Evolutionary conservation across 2,888 invertebrate genomes (phyloP), one percentile per base, ranked within the genome.

Genomic region (Pseudococcus longispinus): DNA sequence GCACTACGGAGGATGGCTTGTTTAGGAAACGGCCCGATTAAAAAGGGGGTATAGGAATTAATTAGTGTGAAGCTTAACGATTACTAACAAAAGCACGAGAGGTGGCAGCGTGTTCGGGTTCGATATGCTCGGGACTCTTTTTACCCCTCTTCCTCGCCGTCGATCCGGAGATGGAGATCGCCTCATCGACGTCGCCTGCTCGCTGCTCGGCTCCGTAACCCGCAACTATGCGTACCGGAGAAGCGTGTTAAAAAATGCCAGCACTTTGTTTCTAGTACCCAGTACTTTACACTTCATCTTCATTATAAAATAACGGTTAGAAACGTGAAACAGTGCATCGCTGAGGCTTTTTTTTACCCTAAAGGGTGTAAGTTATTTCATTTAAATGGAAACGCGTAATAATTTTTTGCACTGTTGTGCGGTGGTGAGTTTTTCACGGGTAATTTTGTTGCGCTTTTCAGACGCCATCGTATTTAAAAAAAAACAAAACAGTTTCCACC

Each of bases 1-100:
- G 65, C 20, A 29, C 85, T 29, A 23, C 65, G 60, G 70, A 70
- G 42, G 44, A 86, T 80, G 51, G 74, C 86, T 86, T 86, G 86
- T 86, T 86, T 77, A 77, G 86, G 80, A 80, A 86, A 86, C 86
- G 86, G 55, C 86, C 51, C 86, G 86, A 86, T 86, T 86, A 86
- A 86, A 77, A 86, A 84, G 84, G 86, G 86, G 86, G 86, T 86
- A 77, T 55, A 86, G 86, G 77, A 86, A 86, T 86, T 86, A 86
- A 86, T 86, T 86, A 86, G 86, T 86, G 86, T 86, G 86, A 86
- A 86, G 86, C 86, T 86, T 85, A 77, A 86, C 86, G 86, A 86
- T 86, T 86, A 86, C 86, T 80, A 86, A 86, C 86, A 86, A 86
- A 86, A 77, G 86, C 86, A 26, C 85, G 85, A 70, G 85, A 77